These are phyloP conservation scores for Probaryconus sp. DNA, from an alignment of 1,140 invertebrate species.

Conservation along the genomic window DNA sequence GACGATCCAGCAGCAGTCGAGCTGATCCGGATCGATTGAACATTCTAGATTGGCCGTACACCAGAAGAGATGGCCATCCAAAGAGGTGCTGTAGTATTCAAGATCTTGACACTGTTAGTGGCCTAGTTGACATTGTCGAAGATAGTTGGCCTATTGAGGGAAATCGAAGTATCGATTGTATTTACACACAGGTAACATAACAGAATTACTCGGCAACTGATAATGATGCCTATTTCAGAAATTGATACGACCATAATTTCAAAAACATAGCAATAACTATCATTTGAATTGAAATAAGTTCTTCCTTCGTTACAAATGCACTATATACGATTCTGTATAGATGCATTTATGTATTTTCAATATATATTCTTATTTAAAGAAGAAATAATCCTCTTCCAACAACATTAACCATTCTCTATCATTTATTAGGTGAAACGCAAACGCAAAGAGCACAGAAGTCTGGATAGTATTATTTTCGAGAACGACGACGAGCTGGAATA, in stretches of 20 bases:
- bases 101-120: conserved; percentile 74
- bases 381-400: background rate
- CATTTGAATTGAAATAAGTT: no score
- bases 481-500: conserved; percentile 76
- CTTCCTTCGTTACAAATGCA: no score
- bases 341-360: conserved; percentile 3
- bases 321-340: background rate
- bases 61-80: conserved; percentile 52
- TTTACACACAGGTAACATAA: conserved; percentile 73
- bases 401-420: conserved; percentile 8
- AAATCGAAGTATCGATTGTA: conserved; percentile 73
- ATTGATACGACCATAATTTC: no score
- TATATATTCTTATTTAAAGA: background rate
- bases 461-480: conserved; percentile 75
- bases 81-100: conserved; percentile 73
- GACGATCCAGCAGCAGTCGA: conserved; percentile 5
- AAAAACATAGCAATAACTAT: no score
- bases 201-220: no score
- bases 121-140: conserved; percentile 75
- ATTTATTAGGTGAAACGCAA: conserved; percentile 74
- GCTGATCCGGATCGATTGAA: conserved; percentile 70
- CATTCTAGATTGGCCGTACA: conserved; percentile 74
- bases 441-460: conserved; percentile 74
- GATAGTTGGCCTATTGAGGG: conserved; percentile 75
- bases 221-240: no score